Conservation (phyloP, 2,113 vertebrate genomes). For the Engystomops pustulosus region DNA sequence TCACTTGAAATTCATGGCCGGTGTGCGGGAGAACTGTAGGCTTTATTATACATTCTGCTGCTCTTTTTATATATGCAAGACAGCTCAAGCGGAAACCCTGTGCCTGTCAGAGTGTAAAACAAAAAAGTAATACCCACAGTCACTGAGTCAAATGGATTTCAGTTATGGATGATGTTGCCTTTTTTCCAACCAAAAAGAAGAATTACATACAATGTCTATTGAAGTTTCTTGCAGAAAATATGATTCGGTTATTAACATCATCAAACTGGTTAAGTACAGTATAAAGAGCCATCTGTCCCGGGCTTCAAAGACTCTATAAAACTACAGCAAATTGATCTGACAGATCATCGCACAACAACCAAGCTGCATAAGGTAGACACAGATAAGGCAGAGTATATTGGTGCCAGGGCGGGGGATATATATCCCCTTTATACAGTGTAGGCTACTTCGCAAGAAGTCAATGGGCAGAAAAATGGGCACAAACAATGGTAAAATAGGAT, state of each 20-base stretch:
- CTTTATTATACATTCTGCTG: constrained; percentile 47
- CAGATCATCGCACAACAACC: constrained; percentile 12
- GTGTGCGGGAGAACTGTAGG: constrained; percentile 5
- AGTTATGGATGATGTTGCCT: constrained; percentile 15
- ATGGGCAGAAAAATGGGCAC: not conserved
- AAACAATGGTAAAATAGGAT: not conserved
- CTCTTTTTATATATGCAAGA: constrained; percentile 38
- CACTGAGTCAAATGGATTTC: constrained; percentile 37
- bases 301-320: constrained; percentile 29
- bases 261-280: constrained; percentile 39
- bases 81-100: constrained; percentile 29
- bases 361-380: not conserved
- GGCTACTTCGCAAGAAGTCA: not conserved
- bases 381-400: not conserved
- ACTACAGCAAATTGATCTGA: constrained; percentile 22
- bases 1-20: constrained; percentile 36
- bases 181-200: not conserved
- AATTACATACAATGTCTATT: not conserved
- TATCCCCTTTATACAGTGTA: not conserved
- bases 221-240: constrained; percentile 35
- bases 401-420: not conserved
- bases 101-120: constrained; percentile 32
- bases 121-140: constrained; percentile 36
- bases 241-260: constrained; percentile 46
- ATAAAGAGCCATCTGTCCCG: constrained; percentile 40